Base-by-base conservation (phyloP, 1,140 invertebrate genomes). In the Lasaia peninsularis region DNA sequence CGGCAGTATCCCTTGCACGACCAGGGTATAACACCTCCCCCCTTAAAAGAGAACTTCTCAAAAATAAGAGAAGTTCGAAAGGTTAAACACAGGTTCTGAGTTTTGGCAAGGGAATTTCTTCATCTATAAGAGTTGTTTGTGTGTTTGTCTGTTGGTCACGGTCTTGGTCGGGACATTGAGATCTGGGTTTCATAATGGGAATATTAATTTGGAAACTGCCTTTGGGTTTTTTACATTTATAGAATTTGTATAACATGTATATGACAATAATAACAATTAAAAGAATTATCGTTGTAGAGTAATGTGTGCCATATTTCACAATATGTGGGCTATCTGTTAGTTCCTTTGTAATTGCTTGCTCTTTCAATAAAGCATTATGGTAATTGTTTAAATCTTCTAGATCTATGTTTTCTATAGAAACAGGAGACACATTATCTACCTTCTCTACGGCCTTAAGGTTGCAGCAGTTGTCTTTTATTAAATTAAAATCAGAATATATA, bases 381-480 rank as follows among this genome's bases (percentile, higher is more conserved):
- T 37, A 37, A 5, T 3, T 1, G 8, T 37, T 12, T 12, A 58
- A 57, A 11, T 28, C 31, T 40, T 60, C 58, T 31, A 60, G 14
- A 31, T 60, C 59, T 32, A 50, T 35, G 7, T 54, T 54, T 18
- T 40, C 34, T 28, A 60, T 50, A 16, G 49, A 28, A 44, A 56
- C 14, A 21, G 49, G 59, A 52, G 48, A 44, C 59, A 56, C 49
- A 48, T 56, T 56, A 52, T 52, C 55, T 20, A 32, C 14, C 52
- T 20, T 56, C 28, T 58, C 40, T 44, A 61, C 20, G 2, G 57
- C 57, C 37, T 50, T 14, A 28, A 58, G 11, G 3, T 10, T 58
- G 60, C 63, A 65, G 34, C 60, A 63, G 37, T 49, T 50, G 32
- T 66, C 60, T 8, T 60, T 64, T 4, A 67, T 56, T n/a, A 61